Evolutionary conservation across 1,140 invertebrate species (phyloP), one percentile per base, ranked within the genome.

Genomic region (Saccostrea glomerata): DNA sequence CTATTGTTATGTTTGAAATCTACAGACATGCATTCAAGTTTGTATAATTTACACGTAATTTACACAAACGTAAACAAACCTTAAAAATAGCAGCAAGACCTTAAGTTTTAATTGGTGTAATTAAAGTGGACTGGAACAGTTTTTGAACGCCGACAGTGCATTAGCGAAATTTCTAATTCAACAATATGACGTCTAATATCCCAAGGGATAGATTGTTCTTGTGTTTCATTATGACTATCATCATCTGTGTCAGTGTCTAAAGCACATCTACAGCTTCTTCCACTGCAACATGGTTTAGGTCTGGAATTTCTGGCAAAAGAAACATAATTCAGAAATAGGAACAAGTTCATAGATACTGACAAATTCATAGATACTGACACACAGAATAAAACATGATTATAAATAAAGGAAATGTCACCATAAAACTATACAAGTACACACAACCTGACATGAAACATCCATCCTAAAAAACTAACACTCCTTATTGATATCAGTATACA

Each of bases 91-190:
- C 86, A 12, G 86, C 30, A 25, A 82, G 6, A 47, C 70, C 86
- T 23, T 77, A 77, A 15, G n/a, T 86, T 40, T 36, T 86, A 4
- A 77, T 55, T 13, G 4, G 86, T 47, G 55, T 86, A 86, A 54
- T 17, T 86, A 47, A 15, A 86, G 86, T 15, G 70, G 86, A 12
- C 25, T 55, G 7, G 30, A 40, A 54, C 86, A 86, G 30, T 77
- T 77, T 11, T 58, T 54, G 11, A 70, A 86, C 20, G 63, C 36
- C 15, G 70, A n/a, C n/a, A 86, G 40, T 5, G 40, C 70, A 30
- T 86, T 66, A 23, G 86, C 86, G 12, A 82, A 36, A 86, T 66
- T 23, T 66, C 86, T 11, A 77, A 36, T 40, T 86, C 86, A 40
- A 86, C 66, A 7, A 86, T 54, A 6, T 40, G 86, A 47, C 70